Evolutionary conservation across 2,113 vertebrate species (phyloP), one percentile per base, ranked within the genome.

Genomic region (Spea multiplicata): DNA sequence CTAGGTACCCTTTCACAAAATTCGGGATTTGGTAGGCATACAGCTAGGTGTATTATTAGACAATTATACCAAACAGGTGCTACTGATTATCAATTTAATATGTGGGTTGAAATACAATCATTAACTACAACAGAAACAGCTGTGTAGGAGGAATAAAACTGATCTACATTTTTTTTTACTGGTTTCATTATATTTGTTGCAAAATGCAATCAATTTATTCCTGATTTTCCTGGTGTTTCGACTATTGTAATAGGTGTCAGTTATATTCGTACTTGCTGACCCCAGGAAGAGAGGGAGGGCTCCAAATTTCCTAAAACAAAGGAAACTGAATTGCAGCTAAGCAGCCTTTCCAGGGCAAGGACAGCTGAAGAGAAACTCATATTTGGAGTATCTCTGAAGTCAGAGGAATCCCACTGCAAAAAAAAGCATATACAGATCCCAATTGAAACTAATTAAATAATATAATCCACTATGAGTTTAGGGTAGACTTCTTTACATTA

Each of bases 261-360:
- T 44, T 61, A 10, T 72, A 78, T 72, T 71, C 59, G 53, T 78
- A 57, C 64, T 72, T 53, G 53, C 47, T 78, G 77, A 73, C 70
- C 64, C 62, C 77, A 73, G 77, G 71, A 80, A 73, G 64, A 78
- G 59, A 68, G 71, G 71, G 76, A 68, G 77, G 77, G 70, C 7
- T 73, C 52, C 59, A 46, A 73, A 80, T 73, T 66, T 64, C 62
- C 55, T 67, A 73, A 80, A 73, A 73, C 70, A 80, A 80, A 73
- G 71, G 71, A 80, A 73, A 66, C 52, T 57, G 64, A 30, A 67
- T 30, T 59, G 55, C 44, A 80, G 68, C 55, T 68, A 73, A 47
- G 55, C 70, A 65, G 77, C 44, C 64, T 80, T 80, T 80, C 77
- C 77, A 73, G 70, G 47, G 48, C 44, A 65, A 17, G 70, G 57